Base-by-base conservation (phyloP, 2,113 vertebrate species). In the Nibea coibor region DNA sequence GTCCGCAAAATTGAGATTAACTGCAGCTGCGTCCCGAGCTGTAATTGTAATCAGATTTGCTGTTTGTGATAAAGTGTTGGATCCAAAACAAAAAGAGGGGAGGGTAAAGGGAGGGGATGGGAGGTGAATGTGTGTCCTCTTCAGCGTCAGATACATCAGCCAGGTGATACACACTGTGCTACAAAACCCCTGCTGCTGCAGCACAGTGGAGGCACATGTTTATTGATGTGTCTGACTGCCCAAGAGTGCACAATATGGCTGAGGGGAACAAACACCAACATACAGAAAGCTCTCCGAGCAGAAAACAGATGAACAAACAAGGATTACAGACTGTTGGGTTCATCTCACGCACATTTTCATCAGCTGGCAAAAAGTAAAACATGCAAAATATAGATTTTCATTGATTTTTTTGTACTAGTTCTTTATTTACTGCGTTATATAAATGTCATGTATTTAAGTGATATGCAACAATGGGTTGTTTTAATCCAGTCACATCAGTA, bases 271-370 rank as follows among this genome's bases (percentile, higher is more conserved):
- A 71, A 48, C 81, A 85, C 45, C 51, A 69, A 77, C 59, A 50
- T 62, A 81, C 81, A 88, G 59, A 80, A 26, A 59, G 58, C 82
- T 67, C 61, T 72, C 56, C 24, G 69, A 57, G 62, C 61, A 8
- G 53, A 65, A 48, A 75, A 65, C 82, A 91, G 89, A 82, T 84
- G 83, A 83, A 74, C 71, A 88, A 88, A 90, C 82, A 83, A 54
- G 11, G 74, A 87, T 83, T 79, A 66, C 0, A 7, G 66, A 56
- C 74, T 47, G 66, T 16, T 79, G 72, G 42, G 31, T 83, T 47
- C 10, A 15, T 51, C 43, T 66, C 65, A 22, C 54, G 50, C 22
- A 57, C 16, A 15, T 54, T 74, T 73, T 45, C 20, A 45, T 39
- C 35, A 39, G 35, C 35, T 39, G 8, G 8, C 35, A 39, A 39